Conservation (phyloP, 2,797 vertebrate species). For the Macropodus opercularis region DNA sequence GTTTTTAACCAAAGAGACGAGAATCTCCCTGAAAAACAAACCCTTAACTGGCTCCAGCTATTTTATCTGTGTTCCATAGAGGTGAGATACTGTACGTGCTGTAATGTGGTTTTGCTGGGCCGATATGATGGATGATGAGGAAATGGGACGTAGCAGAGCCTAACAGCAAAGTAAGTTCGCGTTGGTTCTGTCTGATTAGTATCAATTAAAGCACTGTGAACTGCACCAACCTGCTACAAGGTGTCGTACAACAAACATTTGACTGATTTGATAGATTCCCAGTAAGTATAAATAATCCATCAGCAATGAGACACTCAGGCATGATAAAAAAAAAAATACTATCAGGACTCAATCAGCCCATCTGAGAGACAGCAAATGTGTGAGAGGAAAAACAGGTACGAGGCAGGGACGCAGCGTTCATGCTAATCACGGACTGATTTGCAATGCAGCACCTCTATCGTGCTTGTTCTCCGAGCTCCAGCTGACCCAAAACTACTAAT, state of each 20-base stretch:
- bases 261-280: neutral
- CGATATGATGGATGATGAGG: constrained; percentile 21
- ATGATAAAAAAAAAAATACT: constrained; percentile 22
- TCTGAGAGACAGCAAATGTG: constrained; percentile 22
- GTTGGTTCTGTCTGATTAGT: neutral
- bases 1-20: constrained; percentile 37
- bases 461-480: neutral
- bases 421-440: constrained; percentile 36
- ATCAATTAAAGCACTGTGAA: neutral
- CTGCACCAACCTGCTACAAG: neutral
- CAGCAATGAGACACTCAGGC: constrained; percentile 50
- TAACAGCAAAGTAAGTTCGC: constrained; percentile 5
- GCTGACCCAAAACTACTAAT: neutral
- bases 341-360: constrained; percentile 46
- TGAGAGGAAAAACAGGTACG: constrained; percentile 25
- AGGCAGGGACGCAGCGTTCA: constrained; percentile 8
- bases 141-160: constrained; percentile 6
- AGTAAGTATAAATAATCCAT: constrained; percentile 51
- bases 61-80: constrained; percentile 17
- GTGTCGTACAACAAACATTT: neutral
- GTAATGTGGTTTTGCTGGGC: constrained; percentile 22
- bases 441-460: constrained; percentile 33
- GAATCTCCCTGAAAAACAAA: constrained; percentile 24
- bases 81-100: constrained; percentile 13
- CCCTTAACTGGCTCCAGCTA: constrained; percentile 15